These are phyloP conservation scores for Aurelia coerulea DNA, from an alignment of 30 jellyfish, hydroid and myxozoan species.

Conservation along the genomic window DNA sequence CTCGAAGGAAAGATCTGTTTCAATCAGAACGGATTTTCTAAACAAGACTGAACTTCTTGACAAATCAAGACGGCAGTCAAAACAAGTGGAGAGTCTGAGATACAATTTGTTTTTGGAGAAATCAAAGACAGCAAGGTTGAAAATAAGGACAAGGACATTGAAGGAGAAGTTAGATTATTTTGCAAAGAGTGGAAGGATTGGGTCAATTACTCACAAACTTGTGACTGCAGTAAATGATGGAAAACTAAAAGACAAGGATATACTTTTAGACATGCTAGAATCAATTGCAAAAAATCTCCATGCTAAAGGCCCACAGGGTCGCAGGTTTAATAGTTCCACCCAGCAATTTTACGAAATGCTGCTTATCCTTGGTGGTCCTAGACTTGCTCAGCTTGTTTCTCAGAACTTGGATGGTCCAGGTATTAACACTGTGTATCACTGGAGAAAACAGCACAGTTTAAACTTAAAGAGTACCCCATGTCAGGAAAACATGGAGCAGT, in stretches of 20 bases:
- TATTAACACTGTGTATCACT: background rate
- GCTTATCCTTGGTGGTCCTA: no score
- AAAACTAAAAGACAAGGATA: background rate
- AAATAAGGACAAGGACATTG: background rate
- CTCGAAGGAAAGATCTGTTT: no score
- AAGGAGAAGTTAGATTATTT: background rate
- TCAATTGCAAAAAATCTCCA: no score
- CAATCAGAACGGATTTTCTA: no score
- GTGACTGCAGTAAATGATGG: slow-evolving; percentile 2
- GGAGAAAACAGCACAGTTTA: slow-evolving; percentile 15
- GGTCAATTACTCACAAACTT: slow-evolving; percentile 2
- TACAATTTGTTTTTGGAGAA: background rate
- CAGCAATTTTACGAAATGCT: no score
- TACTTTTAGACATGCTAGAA: background rate
- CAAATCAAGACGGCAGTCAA: background rate
- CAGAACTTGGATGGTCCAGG: slow-evolving; percentile 27
- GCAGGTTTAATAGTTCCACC: no score
- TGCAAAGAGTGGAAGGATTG: slow-evolving; percentile 18
- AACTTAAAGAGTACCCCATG: background rate
- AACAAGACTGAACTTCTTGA: no score
- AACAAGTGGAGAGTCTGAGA: background rate
- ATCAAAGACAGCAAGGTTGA: background rate
- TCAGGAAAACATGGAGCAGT: background rate
- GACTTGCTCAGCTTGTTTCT: slow-evolving; percentile 10
- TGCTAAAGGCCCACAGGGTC: no score